phyloP scores from a whole-genome alignment of 2,797 vertebrate species.

The Merluccius polli region DNA sequence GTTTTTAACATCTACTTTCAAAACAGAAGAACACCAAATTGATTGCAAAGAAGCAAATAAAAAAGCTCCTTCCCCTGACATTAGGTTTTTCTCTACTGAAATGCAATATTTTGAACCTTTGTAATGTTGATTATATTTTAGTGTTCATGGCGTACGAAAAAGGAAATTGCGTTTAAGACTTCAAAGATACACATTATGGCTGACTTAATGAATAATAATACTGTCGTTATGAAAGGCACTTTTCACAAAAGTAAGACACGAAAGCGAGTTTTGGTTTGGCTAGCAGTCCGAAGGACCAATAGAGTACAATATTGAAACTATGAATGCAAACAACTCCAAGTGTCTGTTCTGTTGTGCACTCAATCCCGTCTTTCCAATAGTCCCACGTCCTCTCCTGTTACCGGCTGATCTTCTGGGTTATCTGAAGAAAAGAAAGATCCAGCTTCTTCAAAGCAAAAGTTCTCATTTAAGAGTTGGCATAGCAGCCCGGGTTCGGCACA shows the following conservation, averaged over 20 bases:
- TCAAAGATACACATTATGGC: conserved; percentile 52
- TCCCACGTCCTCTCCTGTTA: background rate
- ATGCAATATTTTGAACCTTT: conserved; percentile 33
- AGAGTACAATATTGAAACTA: conserved; percentile 16
- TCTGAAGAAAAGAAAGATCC: background rate
- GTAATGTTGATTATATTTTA: conserved; percentile 46
- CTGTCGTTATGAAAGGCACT: conserved; percentile 75
- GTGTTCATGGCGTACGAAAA: conserved; percentile 58
- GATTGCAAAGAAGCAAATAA: background rate
- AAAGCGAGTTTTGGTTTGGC: conserved; percentile 58
- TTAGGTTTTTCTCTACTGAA: background rate
- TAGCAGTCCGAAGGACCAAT: conserved; percentile 43
- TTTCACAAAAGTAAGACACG: conserved; percentile 41
- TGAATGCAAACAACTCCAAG: conserved; percentile 11
- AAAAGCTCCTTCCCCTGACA: background rate
- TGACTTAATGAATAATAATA: conserved; percentile 68
- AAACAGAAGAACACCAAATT: background rate
- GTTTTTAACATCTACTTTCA: background rate
- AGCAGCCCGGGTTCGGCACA: background rate
- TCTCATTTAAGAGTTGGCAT: conserved; percentile 30
- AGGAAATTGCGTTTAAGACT: conserved; percentile 39
- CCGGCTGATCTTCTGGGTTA: no score
- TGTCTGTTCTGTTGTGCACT: background rate
- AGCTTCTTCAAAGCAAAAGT: conserved; percentile 14
- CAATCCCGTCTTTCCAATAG: background rate